These are phyloP conservation scores for Pundamilia nyererei DNA, from an alignment of 2,113 vertebrate species.

Conservation along the genomic window DNA sequence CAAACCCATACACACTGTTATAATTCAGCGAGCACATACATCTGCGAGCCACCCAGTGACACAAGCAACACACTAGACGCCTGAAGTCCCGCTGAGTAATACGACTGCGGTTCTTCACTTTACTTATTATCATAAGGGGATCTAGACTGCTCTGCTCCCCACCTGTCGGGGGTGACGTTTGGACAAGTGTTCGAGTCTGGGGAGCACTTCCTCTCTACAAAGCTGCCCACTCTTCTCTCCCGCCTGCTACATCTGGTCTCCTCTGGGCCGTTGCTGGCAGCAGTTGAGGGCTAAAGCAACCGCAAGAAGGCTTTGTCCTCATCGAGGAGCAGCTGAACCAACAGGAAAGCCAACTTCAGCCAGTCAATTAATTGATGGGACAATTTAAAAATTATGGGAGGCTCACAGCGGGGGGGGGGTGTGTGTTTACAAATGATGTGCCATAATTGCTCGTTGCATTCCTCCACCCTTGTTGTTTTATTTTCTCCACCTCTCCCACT, in stretches of 20 bases:
- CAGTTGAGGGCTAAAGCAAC: conserved; percentile 25
- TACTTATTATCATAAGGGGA: conserved; percentile 5
- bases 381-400: conserved; percentile 48
- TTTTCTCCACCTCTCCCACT: not conserved
- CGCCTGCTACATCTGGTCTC: conserved; percentile 47
- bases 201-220: conserved; percentile 39
- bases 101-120: not conserved
- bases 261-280: conserved; percentile 18
- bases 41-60: not conserved
- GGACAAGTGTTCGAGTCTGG: conserved; percentile 45
- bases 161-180: conserved; percentile 52
- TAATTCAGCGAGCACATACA: not conserved
- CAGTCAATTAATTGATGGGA: conserved; percentile 62
- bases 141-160: conserved; percentile 22
- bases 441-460: too few species aligned
- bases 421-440: too few species aligned
- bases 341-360: conserved; percentile 54
- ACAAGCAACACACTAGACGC: not conserved
- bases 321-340: conserved; percentile 66
- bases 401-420: conserved; percentile 7
- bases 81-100: not conserved
- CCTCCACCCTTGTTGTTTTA: too few species aligned
- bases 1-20: conserved; percentile 2
- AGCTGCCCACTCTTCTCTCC: not conserved
- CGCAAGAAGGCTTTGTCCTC: conserved; percentile 47